Evolutionary conservation across 1,140 invertebrate species (phyloP), one percentile per base, ranked within the genome.

Genomic region (Diorhabda elongata): DNA sequence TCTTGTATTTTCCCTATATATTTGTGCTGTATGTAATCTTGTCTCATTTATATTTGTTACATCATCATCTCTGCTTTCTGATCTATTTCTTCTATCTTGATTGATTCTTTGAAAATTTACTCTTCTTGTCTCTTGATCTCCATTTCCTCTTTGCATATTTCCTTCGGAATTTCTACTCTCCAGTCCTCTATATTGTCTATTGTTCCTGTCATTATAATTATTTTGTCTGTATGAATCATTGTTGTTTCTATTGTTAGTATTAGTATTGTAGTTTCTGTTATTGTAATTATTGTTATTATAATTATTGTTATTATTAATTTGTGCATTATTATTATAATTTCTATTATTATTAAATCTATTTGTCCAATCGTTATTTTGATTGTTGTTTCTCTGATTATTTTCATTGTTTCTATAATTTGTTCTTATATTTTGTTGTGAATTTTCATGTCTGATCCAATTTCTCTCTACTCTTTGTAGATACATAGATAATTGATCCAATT

Each of bases 131-230:
- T 42, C 7, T 60, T 60, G 3, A 60, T 42, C 11, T 60, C 26
- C 11, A 60, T 60, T 3, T 26, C 42, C 7, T 60, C 11, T n/a
- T n/a, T 7, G 42, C 3, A 11, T 60, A 60, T 4, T 60, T 60
- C 58, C 8, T 41, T 26, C 26, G 42, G 8, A 41, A 60, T 60
- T 26, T 5, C 26, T 7, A 60, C 26, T 4, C 8, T 0, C 7
- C 42, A 41, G 7, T 60, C 2, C 26, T 5, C 58, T 2, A 60
- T 60, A 41, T 60, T 60, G 3, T 42, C 58, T 60, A n/a, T 60
- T 60, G 42, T 41, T 57, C 11, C 56, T 57, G 11, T 57, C 9
- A 57, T 57, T n/a, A 57, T 57, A n/a, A 57, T 57, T 57, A 57
- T 57, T 57, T 11, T 57, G 56, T 26, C 26, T 26, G 1, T 26